Conservation (phyloP, 2,113 vertebrate species). For the Epinephelus fuscoguttatus region DNA sequence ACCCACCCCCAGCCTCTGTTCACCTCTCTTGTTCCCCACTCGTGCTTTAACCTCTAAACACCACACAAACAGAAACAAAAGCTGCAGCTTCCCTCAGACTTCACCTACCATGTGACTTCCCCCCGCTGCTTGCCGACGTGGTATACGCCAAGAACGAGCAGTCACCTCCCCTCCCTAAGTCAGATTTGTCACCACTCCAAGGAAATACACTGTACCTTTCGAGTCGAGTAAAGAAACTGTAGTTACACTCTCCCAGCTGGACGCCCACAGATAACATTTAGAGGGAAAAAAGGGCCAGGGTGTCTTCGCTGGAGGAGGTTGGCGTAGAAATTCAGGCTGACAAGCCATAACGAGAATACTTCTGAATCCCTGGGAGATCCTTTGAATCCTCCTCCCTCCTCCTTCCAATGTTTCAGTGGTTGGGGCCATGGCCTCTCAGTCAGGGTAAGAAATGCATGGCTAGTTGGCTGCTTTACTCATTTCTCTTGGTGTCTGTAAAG, state of each 20-base stretch:
- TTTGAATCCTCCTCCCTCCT: slow-evolving; percentile 72
- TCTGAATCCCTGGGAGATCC: slow-evolving; percentile 78
- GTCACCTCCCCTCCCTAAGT: slow-evolving; percentile 84
- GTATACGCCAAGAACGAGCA: slow-evolving; percentile 79
- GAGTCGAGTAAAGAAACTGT: slow-evolving; percentile 73
- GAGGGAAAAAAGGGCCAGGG: slow-evolving; percentile 2
- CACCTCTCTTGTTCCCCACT: slow-evolving; percentile 3
- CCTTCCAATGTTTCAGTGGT: slow-evolving; percentile 85
- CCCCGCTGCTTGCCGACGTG: slow-evolving; percentile 69
- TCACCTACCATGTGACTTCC: slow-evolving; percentile 54
- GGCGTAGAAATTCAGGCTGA: slow-evolving; percentile 46
- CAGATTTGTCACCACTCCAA: slow-evolving; percentile 85
- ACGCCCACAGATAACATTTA: slow-evolving; percentile 23
- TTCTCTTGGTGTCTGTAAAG: slow-evolving; percentile 35
- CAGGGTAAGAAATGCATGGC: slow-evolving; percentile 83
- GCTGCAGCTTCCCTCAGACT: slow-evolving; percentile 10
- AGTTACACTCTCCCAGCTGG: slow-evolving; percentile 52
- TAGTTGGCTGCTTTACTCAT: slow-evolving; percentile 64
- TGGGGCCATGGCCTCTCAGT: slow-evolving; percentile 86
- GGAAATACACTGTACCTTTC: slow-evolving; percentile 79
- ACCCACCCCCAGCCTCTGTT: slow-evolving; percentile 14
- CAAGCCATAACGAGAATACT: slow-evolving; percentile 67
- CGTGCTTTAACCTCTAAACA: slow-evolving; percentile 36
- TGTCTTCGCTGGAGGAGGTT: slow-evolving; percentile 46
- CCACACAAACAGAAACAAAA: slow-evolving; percentile 42